Conservation (phyloP, 2,888 invertebrate species). For the Eledona agricola region DNA sequence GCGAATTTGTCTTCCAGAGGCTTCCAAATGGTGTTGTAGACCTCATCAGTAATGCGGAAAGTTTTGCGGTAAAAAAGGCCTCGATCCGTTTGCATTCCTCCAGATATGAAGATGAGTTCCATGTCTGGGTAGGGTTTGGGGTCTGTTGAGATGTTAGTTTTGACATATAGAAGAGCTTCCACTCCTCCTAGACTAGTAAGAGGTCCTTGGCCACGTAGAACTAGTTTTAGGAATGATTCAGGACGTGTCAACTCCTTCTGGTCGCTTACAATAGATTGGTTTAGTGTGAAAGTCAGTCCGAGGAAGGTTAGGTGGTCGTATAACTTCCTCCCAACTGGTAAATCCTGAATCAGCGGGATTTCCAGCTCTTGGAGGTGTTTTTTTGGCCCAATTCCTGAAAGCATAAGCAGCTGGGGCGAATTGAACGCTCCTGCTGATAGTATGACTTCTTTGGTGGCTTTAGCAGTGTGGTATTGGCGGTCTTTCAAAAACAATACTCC, state of each 20-base stretch:
- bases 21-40: constrained; percentile 68
- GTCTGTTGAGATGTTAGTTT: constrained; percentile 67
- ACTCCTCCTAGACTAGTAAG: constrained; percentile 67
- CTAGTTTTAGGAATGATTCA: constrained; percentile 59
- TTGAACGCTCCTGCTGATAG: constrained; percentile 87
- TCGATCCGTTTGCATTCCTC: constrained; percentile 56
- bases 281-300: constrained; percentile 57
- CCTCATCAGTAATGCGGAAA: constrained; percentile 67
- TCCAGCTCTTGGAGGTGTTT: constrained; percentile 66
- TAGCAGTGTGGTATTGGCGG: constrained; percentile 59
- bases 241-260: constrained; percentile 39
- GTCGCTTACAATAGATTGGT: constrained; percentile 44
- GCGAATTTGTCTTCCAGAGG: constrained; percentile 62
- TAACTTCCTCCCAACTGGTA: constrained; percentile 74
- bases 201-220: constrained; percentile 64
- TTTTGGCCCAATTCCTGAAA: constrained; percentile 75
- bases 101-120: constrained; percentile 73
- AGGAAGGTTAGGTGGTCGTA: constrained; percentile 71
- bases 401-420: constrained; percentile 88
- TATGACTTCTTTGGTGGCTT: constrained; percentile 81
- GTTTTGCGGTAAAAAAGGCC: constrained; percentile 50
- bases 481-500: constrained; percentile 74
- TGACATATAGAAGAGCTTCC: constrained; percentile 69
- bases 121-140: constrained; percentile 70
- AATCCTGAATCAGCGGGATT: constrained; percentile 69